phyloP scores from a whole-genome alignment of 2,797 vertebrate species.

The Todus mexicanus region DNA sequence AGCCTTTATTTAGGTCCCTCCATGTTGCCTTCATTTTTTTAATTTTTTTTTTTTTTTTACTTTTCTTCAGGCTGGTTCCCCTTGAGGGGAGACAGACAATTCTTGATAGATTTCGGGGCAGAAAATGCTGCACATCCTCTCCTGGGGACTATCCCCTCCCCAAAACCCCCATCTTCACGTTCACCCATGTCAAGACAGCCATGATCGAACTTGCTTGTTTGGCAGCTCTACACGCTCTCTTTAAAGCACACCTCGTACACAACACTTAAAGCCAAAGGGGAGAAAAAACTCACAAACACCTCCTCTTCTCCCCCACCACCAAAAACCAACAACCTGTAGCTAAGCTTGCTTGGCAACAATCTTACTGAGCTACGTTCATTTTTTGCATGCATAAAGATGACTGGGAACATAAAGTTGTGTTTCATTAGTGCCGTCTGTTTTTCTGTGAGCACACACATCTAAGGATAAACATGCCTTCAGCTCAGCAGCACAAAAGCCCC shows the following conservation, averaged over 20 bases:
- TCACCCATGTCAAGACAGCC: background rate
- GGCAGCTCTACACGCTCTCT: background rate
- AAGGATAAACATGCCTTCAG: slow-evolving; percentile 49
- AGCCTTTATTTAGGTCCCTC: slow-evolving; percentile 37
- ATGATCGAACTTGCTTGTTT: background rate
- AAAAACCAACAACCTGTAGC: background rate
- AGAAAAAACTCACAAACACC: background rate
- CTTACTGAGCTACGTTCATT: background rate
- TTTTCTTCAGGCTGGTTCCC: background rate
- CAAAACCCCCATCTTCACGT: background rate
- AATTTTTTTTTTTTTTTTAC: background rate
- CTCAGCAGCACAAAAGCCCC: slow-evolving; percentile 23
- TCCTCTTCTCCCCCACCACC: background rate
- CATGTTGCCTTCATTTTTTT: slow-evolving; percentile 11
- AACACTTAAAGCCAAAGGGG: background rate
- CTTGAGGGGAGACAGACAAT: background rate
- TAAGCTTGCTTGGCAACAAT: slow-evolving; percentile 6
- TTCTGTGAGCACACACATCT: background rate
- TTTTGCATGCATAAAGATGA: slow-evolving; percentile 14
- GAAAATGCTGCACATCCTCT: background rate
- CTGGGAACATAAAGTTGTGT: background rate
- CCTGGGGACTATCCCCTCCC: background rate
- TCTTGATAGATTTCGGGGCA: background rate
- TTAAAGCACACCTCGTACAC: slow-evolving; percentile 8
- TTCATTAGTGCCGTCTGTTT: slow-evolving; percentile 16